Conservation (phyloP, 2,113 vertebrate species). For the Holacanthus passer region DNA sequence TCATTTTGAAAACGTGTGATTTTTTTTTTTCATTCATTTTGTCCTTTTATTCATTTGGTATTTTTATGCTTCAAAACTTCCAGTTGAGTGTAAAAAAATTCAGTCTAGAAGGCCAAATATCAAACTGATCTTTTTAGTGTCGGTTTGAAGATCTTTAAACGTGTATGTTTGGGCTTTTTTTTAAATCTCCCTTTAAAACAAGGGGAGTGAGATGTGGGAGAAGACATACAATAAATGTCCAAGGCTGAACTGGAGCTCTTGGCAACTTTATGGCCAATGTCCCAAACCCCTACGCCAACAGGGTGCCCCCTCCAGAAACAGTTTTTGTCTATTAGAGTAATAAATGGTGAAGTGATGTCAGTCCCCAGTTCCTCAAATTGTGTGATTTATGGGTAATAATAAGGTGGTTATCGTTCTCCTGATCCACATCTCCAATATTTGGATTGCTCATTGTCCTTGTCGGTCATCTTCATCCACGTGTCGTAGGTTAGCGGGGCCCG, state of each 20-base stretch:
- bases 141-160: background rate
- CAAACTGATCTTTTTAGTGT: background rate
- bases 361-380: constrained; percentile 8
- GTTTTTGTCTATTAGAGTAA: constrained; percentile 10
- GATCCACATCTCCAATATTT: constrained; percentile 68
- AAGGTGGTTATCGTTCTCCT: constrained; percentile 52
- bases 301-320: background rate
- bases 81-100: too few species aligned
- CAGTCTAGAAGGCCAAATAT: background rate
- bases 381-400: constrained; percentile 63
- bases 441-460: constrained; percentile 72
- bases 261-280: background rate
- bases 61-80: background rate
- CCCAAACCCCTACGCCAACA: background rate
- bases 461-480: constrained; percentile 57
- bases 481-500: constrained; percentile 34
- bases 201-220: background rate
- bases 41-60: background rate
- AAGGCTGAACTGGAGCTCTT: background rate
- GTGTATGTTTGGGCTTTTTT: background rate
- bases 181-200: background rate
- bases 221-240: background rate
- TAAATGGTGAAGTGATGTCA: constrained; percentile 26
- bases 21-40: background rate
- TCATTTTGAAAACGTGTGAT: background rate